Conservation (phyloP, 2,888 invertebrate genomes). For the Branchipolynoe longqiensis region DNA sequence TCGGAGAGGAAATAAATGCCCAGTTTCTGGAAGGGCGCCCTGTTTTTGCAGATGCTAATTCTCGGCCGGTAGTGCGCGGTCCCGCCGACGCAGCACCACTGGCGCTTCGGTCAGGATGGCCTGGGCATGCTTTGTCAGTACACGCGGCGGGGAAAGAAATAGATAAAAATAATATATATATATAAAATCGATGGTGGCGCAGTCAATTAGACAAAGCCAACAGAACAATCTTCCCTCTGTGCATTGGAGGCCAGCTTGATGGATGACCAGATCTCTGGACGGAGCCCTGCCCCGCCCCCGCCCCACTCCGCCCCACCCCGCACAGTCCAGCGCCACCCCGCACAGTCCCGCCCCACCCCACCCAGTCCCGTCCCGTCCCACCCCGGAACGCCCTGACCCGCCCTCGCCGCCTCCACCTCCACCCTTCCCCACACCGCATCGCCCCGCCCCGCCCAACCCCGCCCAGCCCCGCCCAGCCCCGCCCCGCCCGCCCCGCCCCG, state of each 20-base stretch:
- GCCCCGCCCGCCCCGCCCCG: too few species aligned
- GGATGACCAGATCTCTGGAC: background rate
- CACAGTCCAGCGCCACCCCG: background rate
- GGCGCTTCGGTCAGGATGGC: background rate
- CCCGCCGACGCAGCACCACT: background rate
- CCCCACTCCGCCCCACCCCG: background rate
- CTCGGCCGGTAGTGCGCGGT: background rate
- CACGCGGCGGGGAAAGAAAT: conserved; percentile 3
- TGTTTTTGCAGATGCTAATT: conserved; percentile 28
- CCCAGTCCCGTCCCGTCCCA: background rate
- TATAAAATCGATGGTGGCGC: conserved; percentile 37
- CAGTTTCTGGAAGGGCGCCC: background rate
- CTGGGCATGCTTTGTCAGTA: conserved; percentile 26
- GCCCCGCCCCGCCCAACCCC: background rate
- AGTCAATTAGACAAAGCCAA: conserved; percentile 51
- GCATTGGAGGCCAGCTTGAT: conserved; percentile 1
- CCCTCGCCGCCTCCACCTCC: background rate
- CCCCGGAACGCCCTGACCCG: background rate
- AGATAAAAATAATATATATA: too few species aligned
- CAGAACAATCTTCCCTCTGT: conserved; percentile 43
- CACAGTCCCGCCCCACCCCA: background rate
- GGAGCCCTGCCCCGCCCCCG: background rate
- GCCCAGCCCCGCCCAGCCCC: background rate
- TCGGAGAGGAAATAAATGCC: background rate
- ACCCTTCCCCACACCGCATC: background rate